Percentiles rank a stretch among this genome's conserved stretches.
These are phyloP conservation scores for Embiotoca jacksoni DNA, from an alignment of 2,113 vertebrate genomes.

Conservation along the genomic window DNA sequence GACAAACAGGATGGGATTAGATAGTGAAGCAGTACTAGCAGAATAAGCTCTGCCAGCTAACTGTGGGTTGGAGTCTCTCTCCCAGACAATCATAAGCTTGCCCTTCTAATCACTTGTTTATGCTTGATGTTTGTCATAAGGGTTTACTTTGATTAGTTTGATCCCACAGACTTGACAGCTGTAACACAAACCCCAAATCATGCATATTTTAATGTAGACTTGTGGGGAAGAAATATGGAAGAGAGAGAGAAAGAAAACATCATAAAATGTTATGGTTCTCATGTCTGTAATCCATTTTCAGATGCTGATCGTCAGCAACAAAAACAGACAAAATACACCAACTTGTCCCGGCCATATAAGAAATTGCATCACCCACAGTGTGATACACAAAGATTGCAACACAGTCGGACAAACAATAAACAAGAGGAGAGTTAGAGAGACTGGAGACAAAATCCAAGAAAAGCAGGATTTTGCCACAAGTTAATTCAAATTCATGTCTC, in stretches of 20 bases:
- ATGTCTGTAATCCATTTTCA: conserved; percentile 26
- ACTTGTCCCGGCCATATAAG: conserved; percentile 10
- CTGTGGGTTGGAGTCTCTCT: conserved; percentile 24
- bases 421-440: background rate
- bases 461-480: background rate
- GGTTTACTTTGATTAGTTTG: conserved; percentile 71
- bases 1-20: conserved; percentile 65
- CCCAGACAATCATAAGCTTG: conserved; percentile 57
- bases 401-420: conserved; percentile 21
- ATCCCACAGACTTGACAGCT: conserved; percentile 62
- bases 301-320: conserved; percentile 31
- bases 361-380: conserved; percentile 27
- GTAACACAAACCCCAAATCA: conserved; percentile 57
- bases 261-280: conserved; percentile 55
- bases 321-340: conserved; percentile 38
- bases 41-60: conserved; percentile 47
- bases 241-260: conserved; percentile 15
- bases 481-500: conserved; percentile 6
- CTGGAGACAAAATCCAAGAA: background rate
- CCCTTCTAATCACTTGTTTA: conserved; percentile 66
- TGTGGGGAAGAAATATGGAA: conserved; percentile 46
- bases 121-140: conserved; percentile 59
- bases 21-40: conserved; percentile 37
- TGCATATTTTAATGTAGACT: conserved; percentile 68
- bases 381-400: conserved; percentile 29